Conservation (phyloP, 1,140 invertebrate species). For the Geopemphigus sp. region DNA sequence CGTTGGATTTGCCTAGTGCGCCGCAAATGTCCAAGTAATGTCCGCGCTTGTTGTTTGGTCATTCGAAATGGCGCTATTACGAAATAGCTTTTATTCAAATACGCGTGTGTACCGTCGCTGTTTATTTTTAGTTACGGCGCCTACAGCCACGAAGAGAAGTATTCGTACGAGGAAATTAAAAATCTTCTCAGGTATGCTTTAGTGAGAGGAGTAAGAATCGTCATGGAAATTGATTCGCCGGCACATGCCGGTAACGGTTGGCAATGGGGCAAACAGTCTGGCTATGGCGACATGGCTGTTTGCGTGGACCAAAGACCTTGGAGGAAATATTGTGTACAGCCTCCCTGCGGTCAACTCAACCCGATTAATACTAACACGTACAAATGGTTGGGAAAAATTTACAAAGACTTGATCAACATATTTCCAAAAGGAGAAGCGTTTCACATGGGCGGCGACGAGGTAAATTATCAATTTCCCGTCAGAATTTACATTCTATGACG, state of each 20-base stretch:
- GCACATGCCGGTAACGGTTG: slow-evolving; percentile 80
- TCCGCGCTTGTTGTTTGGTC: too few species aligned
- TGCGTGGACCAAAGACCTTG: slow-evolving; percentile 74
- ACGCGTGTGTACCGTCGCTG: too few species aligned
- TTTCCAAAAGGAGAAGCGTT: slow-evolving; percentile 64
- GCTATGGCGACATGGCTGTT: slow-evolving; percentile 65
- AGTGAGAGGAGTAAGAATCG: slow-evolving; percentile 69
- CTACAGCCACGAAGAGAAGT: slow-evolving; percentile 68
- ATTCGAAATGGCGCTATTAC: too few species aligned
- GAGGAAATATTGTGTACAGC: slow-evolving; percentile 73
- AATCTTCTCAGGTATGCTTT: slow-evolving; percentile 69
- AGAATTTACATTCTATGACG: neutral
- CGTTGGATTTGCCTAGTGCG: slow-evolving; percentile 66
- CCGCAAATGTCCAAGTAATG: slow-evolving; percentile 67
- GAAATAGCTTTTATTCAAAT: too few species aligned
- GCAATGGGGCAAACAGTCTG: slow-evolving; percentile 70
- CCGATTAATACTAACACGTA: slow-evolving; percentile 75
- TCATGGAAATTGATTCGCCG: slow-evolving; percentile 82
- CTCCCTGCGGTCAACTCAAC: slow-evolving; percentile 82
- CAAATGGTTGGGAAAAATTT: slow-evolving; percentile 66
- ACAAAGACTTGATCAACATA: slow-evolving; percentile 66
- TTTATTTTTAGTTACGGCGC: slow-evolving; percentile 64
- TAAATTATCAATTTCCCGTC: slow-evolving; percentile 54
- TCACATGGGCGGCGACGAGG: slow-evolving; percentile 86
- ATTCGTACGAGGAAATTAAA: slow-evolving; percentile 67